Evolutionary conservation across 1,140 invertebrate species (phyloP), one percentile per base, ranked within the genome.

Genomic region (Mycetomoellerius zeteki): DNA sequence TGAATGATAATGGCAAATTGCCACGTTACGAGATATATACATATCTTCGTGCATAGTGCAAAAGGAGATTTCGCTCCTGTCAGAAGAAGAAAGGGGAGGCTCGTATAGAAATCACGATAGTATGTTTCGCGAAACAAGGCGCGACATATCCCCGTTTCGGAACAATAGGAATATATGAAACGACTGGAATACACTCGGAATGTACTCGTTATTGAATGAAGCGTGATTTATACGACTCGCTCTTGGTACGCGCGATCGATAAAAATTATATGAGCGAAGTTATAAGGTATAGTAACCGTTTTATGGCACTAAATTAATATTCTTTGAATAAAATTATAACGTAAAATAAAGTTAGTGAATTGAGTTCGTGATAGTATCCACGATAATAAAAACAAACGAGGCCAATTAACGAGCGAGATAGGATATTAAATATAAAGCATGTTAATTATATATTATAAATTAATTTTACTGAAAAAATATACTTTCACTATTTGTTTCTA

Each of bases 1-100:
- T 73, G 54, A 84, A 84, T 84, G 19, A 54, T 75, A 84, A 84
- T 75, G 69, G 80, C 80, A 84, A 84, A 84, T 84, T 84, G 69
- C 80, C 69, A 60, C 54, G 80, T 72, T 56, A 75, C 80, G 27
- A 75, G 5, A 21, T 19, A 56, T 58, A 69, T 16, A 50, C 37
- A 24, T 67, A 80, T 80, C 24, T 71, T 81, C 8, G 37, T 24
- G 8, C 3, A n/a, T 5, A n/a, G n/a, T n/a, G 47, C 5, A 64
- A 54, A 24, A 30, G 54, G 24, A 21, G 24, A 84, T 75, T 37
- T 37, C 54, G 69, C 37, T 37, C 14, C 33, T 58, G 67, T 82
- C 67, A 58, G 54, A 47, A 5, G 27, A 60, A 33, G 37, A 60
- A 73, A 75, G 69, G 37, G 72, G 14, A n/a, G 2, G 24, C 10